Evolutionary conservation across 2,888 invertebrate genomes (phyloP).

Genomic region (Papilio gigon): DNA sequence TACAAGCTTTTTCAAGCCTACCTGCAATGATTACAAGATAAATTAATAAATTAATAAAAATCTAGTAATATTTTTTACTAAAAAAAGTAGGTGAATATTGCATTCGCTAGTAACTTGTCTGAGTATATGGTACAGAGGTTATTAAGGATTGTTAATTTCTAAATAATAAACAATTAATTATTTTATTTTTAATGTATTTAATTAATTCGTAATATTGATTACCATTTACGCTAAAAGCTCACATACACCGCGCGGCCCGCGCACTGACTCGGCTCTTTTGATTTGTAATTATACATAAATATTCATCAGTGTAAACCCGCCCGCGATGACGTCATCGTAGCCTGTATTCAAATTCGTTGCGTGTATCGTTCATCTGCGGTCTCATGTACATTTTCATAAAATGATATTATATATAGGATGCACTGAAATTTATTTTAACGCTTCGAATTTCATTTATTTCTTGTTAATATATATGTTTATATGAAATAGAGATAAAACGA

Average conservation of each 20-base stretch:
- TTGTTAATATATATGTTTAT: background rate
- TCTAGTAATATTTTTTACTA: no score
- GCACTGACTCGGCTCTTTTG: conserved; percentile 13
- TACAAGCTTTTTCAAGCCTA: no score
- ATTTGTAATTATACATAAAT: conserved; percentile 48
- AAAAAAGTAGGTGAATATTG: no score
- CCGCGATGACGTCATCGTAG: conserved; percentile 52
- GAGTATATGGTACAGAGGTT: background rate
- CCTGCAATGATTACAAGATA: no score
- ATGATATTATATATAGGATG: no score
- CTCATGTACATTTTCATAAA: conserved; percentile 42
- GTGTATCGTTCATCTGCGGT: conserved; percentile 43
- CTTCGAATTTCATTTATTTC: conserved; percentile 7
- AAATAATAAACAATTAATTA: background rate
- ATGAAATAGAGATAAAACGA: background rate
- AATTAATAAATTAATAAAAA: no score
- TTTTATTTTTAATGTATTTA: background rate
- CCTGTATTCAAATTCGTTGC: conserved; percentile 54
- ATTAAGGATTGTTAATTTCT: background rate
- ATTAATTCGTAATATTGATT: background rate
- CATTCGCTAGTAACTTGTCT: background rate
- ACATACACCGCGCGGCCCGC: background rate
- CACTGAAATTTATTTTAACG: conserved; percentile 24
- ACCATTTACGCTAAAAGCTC: background rate
- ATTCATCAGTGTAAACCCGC: conserved; percentile 52